phyloP scores from a whole-genome alignment of 2,888 invertebrate genomes.

The Meandrusa payeni region DNA sequence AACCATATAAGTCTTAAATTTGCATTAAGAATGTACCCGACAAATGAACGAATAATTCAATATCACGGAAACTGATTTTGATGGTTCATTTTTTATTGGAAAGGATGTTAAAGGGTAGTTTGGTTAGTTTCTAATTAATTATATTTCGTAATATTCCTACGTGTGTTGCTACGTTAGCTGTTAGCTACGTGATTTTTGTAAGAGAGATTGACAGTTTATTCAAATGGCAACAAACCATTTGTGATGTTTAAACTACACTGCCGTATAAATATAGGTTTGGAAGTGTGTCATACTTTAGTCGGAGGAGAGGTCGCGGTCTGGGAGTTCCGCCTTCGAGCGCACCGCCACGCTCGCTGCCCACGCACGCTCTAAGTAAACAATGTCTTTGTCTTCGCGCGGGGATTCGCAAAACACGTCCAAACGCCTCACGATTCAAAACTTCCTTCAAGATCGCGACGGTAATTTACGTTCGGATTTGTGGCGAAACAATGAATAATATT shows the following conservation, averaged over 20 bases:
- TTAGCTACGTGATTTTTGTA: background rate
- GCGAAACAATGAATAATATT: background rate
- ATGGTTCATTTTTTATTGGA: too few relatives aligned
- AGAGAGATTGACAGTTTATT: background rate
- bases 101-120: too few relatives aligned
- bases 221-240: background rate
- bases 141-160: too few relatives aligned
- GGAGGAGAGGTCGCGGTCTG: slow-evolving; percentile 15
- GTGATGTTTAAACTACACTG: slow-evolving; percentile 1
- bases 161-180: too few relatives aligned
- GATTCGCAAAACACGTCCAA: slow-evolving; percentile 21
- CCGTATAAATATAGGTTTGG: slow-evolving; percentile 12
- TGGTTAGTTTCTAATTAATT: too few relatives aligned
- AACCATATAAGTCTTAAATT: too few relatives aligned
- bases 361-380: slow-evolving; percentile 43
- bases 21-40: too few relatives aligned
- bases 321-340: slow-evolving; percentile 26
- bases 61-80: too few relatives aligned
- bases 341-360: background rate
- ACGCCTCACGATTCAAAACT: slow-evolving; percentile 14
- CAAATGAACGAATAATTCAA: too few relatives aligned
- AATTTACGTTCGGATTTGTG: background rate
- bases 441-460: slow-evolving; percentile 9
- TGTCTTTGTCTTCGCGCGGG: slow-evolving; percentile 49
- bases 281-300: slow-evolving; percentile 23